Evolutionary conservation across 2,888 invertebrate genomes (phyloP).

Genomic region (Glomeris marginata): DNA sequence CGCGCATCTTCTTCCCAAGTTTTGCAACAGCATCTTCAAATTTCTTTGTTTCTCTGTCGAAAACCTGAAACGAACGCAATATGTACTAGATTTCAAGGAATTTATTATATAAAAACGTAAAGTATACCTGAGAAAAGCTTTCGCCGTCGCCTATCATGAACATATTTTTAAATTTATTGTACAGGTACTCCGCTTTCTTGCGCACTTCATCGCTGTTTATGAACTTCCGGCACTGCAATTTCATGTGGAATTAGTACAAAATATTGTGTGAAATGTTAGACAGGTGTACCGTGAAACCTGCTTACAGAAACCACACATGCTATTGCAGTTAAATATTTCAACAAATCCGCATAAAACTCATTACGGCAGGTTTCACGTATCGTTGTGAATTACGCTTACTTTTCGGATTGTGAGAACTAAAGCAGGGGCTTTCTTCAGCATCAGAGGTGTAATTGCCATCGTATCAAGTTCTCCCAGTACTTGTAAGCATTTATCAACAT

Average conservation of each 20-base stretch:
- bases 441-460: conserved; percentile 24
- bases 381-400: no score
- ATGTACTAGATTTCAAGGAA: no score
- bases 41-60: conserved; percentile 5
- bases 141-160: conserved; percentile 26
- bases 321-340: no score
- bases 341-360: no score
- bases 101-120: neutral
- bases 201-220: conserved; percentile 28
- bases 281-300: no score
- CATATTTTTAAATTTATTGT: conserved; percentile 30
- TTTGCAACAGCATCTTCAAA: conserved; percentile 1
- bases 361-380: no score
- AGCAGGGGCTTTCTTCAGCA: conserved; percentile 30
- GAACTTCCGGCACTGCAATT: conserved; percentile 29
- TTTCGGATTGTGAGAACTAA: conserved; percentile 31
- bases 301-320: no score
- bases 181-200: conserved; percentile 29
- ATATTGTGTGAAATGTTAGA: neutral
- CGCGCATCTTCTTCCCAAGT: neutral
- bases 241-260: conserved; percentile 13
- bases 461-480: conserved; percentile 26
- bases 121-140: conserved; percentile 9
- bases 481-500: conserved; percentile 11
- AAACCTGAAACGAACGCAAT: neutral